These are phyloP conservation scores for Megalops cyprinoides DNA, from an alignment of 2,797 vertebrate genomes.

Conservation along the genomic window DNA sequence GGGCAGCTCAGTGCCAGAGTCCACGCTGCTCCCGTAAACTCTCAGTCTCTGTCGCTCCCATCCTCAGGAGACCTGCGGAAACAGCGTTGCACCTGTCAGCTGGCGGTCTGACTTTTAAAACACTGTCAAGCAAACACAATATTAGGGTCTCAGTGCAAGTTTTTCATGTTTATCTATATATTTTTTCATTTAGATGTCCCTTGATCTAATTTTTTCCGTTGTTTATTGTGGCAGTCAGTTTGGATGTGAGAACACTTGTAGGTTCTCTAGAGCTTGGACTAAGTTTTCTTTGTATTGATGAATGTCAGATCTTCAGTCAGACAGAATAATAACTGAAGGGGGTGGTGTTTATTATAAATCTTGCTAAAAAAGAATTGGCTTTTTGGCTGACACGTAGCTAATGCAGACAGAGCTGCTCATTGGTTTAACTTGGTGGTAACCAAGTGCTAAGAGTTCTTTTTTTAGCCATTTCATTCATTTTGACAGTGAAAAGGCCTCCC, in stretches of 20 bases:
- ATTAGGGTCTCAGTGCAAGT: not conserved
- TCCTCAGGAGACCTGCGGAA: conserved; percentile 91
- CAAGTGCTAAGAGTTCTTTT: no score
- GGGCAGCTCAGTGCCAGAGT: conserved; percentile 68
- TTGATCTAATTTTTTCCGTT: no score
- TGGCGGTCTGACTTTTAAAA: not conserved
- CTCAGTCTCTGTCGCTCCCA: conserved; percentile 72
- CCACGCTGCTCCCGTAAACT: conserved; percentile 67
- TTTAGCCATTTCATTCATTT: no score
- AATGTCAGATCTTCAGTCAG: not conserved
- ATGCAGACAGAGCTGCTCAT: no score
- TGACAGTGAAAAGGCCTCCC: no score
- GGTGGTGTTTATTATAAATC: not conserved
- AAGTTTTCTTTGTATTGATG: no score
- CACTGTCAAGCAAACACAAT: not conserved
- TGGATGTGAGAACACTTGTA: not conserved
- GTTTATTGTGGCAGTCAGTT: not conserved
- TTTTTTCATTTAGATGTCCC: no score
- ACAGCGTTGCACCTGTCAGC: conserved; percentile 58
- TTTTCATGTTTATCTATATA: no score
- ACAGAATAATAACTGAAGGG: not conserved
- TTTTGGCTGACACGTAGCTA: not conserved
- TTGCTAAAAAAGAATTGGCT: not conserved
- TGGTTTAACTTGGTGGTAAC: no score
- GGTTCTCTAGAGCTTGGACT: no score